These are phyloP conservation scores for Noctua fimbriata DNA, from an alignment of 2,888 invertebrate genomes.

Conservation along the genomic window DNA sequence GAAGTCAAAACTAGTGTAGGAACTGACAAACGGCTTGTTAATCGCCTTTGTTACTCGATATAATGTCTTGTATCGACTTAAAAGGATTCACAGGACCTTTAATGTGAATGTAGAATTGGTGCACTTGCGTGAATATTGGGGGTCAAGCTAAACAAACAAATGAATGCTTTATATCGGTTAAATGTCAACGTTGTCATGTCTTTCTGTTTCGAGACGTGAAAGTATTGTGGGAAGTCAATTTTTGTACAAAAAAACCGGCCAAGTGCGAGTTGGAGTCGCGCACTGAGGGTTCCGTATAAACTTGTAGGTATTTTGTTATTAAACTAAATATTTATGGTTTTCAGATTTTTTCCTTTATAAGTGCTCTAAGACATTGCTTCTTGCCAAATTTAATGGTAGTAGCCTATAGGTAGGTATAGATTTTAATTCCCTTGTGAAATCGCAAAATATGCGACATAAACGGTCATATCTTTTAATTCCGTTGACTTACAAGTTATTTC, in stretches of 20 bases:
- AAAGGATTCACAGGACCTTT: constrained; percentile 72
- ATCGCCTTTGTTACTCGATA: constrained; percentile 80
- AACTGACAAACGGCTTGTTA: constrained; percentile 85
- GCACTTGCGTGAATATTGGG: constrained; percentile 72
- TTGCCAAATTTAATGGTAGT: too few relatives aligned
- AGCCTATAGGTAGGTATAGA: too few relatives aligned
- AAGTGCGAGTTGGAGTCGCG: too few relatives aligned
- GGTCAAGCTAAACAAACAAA: constrained; percentile 66
- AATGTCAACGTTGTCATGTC: constrained; percentile 61
- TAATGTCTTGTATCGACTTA: constrained; percentile 83
- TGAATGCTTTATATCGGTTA: constrained; percentile 65
- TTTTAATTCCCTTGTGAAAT: too few relatives aligned
- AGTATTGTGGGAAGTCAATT: constrained; percentile 40
- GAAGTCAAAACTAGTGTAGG: constrained; percentile 74
- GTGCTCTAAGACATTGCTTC: too few relatives aligned
- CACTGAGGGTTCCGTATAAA: too few relatives aligned
- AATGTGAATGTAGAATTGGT: constrained; percentile 63
- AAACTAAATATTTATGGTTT: too few relatives aligned
- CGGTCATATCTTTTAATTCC: too few relatives aligned
- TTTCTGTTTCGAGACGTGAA: constrained; percentile 23
- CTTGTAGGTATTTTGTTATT: too few relatives aligned
- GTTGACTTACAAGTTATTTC: too few relatives aligned
- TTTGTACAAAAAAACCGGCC: neutral
- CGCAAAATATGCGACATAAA: too few relatives aligned
- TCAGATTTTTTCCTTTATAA: too few relatives aligned